Evolutionary conservation across 2,113 vertebrate genomes (phyloP).

Genomic region (Noctilio leporinus): DNA sequence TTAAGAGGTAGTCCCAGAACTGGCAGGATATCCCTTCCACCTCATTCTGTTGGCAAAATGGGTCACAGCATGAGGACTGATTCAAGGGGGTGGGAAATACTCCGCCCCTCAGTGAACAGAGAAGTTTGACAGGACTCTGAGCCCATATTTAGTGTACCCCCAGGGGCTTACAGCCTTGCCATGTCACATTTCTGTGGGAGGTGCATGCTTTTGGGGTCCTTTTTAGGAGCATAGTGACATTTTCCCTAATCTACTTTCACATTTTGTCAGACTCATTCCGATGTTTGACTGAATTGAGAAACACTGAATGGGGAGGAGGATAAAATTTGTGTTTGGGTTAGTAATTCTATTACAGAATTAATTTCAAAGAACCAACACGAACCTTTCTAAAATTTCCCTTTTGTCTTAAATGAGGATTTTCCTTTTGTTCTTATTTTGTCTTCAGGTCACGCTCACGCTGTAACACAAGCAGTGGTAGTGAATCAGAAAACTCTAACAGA

Average conservation of each 20-base stretch:
- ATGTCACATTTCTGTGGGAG: neutral
- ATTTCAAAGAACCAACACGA: neutral
- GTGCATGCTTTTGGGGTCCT: neutral
- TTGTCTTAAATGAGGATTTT: neutral
- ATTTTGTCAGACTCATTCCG: neutral
- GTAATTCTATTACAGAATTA: neutral
- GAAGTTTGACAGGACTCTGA: neutral
- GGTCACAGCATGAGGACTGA: neutral
- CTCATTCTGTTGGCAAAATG: neutral
- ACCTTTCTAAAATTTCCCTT: neutral
- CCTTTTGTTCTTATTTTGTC: neutral
- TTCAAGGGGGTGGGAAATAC: neutral
- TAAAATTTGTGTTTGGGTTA: neutral
- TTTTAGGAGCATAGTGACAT: neutral
- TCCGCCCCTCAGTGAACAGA: fast-evolving
- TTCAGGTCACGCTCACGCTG: constrained; percentile 88
- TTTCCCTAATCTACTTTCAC: neutral
- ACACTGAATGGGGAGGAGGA: neutral
- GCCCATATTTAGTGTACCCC: neutral
- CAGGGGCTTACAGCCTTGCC: neutral
- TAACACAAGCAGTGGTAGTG: constrained; percentile 91
- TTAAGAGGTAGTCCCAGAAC: neutral
- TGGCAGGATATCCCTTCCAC: neutral
- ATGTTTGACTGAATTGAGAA: neutral
- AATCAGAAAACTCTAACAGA: constrained; percentile 88